These are phyloP conservation scores for Capitulum mitella DNA, from an alignment of 2,888 invertebrate species.

Conservation along the genomic window DNA sequence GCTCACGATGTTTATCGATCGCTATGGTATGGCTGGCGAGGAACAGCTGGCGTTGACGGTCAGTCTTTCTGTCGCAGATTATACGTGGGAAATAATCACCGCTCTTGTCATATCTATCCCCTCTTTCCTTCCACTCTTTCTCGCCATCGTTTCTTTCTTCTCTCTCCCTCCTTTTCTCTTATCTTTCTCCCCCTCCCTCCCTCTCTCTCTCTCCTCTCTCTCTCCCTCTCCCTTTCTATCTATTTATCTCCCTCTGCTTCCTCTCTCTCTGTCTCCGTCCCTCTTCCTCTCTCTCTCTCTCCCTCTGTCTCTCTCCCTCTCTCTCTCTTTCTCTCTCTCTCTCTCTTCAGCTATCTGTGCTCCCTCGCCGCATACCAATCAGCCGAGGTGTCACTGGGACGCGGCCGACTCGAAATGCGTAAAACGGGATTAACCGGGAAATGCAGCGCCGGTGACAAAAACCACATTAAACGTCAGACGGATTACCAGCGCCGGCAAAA, in stretches of 20 bases:
- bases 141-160: not conserved
- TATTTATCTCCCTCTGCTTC: not conserved
- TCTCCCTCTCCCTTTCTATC: not conserved
- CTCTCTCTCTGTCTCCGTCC: not conserved
- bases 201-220: not conserved
- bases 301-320: not conserved
- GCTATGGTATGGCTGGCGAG: no score
- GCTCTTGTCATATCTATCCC: not conserved
- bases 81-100: not conserved
- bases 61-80: no score
- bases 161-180: not conserved
- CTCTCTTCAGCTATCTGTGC: not conserved
- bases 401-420: constrained; percentile 1
- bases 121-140: not conserved
- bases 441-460: not conserved
- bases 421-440: constrained; percentile 8
- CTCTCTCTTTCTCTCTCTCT: constrained; percentile 14
- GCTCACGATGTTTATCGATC: no score
- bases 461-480: not conserved
- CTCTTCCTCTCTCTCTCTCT: not conserved
- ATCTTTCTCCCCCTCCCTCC: not conserved
- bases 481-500: not conserved
- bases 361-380: not conserved
- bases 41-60: no score
- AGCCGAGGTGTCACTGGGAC: not conserved